Percentiles rank a stretch among this genome's conserved stretches.
Conservation (phyloP, 1,140 invertebrate genomes). For the Ruditapes philippinarum region DNA sequence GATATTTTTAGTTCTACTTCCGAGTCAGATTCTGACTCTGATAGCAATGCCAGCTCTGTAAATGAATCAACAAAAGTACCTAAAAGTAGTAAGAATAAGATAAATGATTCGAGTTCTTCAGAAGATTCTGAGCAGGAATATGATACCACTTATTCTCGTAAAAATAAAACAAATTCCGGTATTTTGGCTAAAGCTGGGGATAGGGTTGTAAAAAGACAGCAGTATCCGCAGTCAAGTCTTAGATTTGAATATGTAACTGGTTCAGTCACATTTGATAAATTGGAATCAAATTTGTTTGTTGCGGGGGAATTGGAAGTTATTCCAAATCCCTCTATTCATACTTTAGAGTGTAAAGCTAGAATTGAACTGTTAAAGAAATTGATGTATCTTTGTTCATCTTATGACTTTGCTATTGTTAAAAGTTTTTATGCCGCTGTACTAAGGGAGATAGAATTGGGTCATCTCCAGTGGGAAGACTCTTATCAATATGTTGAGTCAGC, state of each 20-base stretch:
- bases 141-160: no score
- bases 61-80: no score
- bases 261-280: background rate
- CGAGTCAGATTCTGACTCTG: no score
- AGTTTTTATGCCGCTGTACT: background rate
- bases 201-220: background rate
- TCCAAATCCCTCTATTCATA: background rate
- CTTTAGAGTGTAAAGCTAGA: background rate
- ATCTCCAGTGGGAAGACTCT: background rate
- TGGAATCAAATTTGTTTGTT: background rate
- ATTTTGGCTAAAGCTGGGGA: background rate
- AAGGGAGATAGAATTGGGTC: constrained; percentile 2
- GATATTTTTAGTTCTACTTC: no score
- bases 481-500: background rate
- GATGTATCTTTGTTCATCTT: background rate
- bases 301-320: background rate
- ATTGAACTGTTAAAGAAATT: background rate
- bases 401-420: background rate
- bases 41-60: no score
- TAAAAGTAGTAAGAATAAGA: no score
- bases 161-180: no score
- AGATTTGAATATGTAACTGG: background rate
- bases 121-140: no score
- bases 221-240: background rate
- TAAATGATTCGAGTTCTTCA: no score